phyloP scores from a whole-genome alignment of 1,140 invertebrate genomes.

The Drosophila equinoxialis region DNA sequence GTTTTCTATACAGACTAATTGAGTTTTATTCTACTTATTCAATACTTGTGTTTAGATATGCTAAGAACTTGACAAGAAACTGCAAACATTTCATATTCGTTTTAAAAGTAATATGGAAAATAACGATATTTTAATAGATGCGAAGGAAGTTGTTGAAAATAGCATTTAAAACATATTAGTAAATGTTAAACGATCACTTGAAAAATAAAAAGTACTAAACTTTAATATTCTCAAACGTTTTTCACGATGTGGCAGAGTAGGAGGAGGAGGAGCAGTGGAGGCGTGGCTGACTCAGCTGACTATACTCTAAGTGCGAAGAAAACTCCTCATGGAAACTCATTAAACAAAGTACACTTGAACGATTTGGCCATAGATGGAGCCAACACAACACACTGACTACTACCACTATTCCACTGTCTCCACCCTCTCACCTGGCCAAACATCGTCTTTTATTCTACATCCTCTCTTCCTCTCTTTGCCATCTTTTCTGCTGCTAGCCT shows the following conservation, averaged over 20 bases:
- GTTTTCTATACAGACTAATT: too few relatives aligned
- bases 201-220: too few relatives aligned
- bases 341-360: conserved; percentile 77
- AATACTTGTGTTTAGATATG: too few relatives aligned
- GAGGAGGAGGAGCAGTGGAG: background rate
- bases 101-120: too few relatives aligned
- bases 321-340: conserved; percentile 72
- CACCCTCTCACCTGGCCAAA: background rate
- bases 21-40: too few relatives aligned
- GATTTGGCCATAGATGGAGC: conserved; percentile 27
- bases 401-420: background rate
- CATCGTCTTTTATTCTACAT: conserved; percentile 13
- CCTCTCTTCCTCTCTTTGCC: conserved; percentile 5
- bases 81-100: too few relatives aligned
- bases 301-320: conserved; percentile 38
- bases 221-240: background rate
- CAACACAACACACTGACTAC: conserved; percentile 29
- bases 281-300: conserved; percentile 44
- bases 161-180: too few relatives aligned
- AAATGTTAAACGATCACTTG: too few relatives aligned
- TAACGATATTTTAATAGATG: too few relatives aligned
- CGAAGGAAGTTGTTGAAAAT: too few relatives aligned
- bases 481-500: background rate
- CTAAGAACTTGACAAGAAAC: background rate
- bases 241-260: background rate